A percentile compares a stretch with the other conserved stretches of the same genome.
Evolutionary conservation across 2,888 invertebrate genomes (phyloP).

Genomic region (Cerastoderma edule): DNA sequence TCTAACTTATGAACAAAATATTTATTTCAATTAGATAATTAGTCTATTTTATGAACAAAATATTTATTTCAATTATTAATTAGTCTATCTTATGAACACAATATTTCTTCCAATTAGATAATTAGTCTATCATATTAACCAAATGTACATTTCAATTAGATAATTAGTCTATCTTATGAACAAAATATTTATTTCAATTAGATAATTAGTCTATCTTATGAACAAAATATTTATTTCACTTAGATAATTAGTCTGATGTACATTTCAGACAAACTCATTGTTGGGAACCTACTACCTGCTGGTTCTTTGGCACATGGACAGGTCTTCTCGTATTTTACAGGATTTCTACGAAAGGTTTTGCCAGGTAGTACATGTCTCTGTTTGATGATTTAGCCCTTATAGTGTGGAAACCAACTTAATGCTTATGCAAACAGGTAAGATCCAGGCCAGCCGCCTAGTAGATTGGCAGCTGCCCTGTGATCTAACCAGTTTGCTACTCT

Average conservation of each 20-base stretch:
- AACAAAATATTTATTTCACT: neutral
- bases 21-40: neutral
- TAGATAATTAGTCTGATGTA: neutral
- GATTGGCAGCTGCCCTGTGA: too few species aligned
- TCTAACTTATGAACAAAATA: neutral
- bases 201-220: neutral
- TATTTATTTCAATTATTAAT: neutral
- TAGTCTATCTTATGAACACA: neutral
- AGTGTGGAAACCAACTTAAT: too few species aligned
- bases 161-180: neutral
- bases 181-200: neutral
- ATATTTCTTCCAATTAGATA: neutral
- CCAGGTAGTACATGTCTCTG: constrained; percentile 44
- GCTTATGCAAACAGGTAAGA: too few species aligned
- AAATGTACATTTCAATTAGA: neutral
- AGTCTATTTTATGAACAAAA: too few species aligned
- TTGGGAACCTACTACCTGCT: constrained; percentile 45
- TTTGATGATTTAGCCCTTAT: too few species aligned
- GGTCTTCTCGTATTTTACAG: constrained; percentile 56
- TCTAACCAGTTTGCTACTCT: too few species aligned
- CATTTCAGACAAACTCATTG: constrained; percentile 33
- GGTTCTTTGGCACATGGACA: constrained; percentile 63
- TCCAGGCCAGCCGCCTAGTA: too few species aligned
- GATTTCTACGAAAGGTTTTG: constrained; percentile 43
- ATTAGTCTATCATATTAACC: neutral